Evolutionary conservation across 2,113 vertebrate genomes (phyloP).

Genomic region (Orycteropus afer): DNA sequence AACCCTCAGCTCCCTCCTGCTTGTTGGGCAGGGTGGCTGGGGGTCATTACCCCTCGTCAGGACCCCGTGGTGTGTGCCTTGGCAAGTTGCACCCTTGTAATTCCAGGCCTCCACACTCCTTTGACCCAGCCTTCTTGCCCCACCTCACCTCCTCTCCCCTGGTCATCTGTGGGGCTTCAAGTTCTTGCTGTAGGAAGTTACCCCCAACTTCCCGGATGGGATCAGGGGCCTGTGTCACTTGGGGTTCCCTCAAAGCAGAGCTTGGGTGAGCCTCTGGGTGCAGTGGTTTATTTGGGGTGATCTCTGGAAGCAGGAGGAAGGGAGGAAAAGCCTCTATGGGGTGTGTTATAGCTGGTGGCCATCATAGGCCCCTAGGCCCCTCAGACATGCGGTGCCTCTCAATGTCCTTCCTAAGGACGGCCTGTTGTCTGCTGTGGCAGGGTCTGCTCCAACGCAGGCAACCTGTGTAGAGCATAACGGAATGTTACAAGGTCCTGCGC

Average conservation of each 20-base stretch:
- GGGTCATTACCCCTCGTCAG: accelerated
- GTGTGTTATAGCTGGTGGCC: not conserved
- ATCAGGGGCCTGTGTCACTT: not conserved
- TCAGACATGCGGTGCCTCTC: no score
- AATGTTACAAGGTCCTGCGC: no score
- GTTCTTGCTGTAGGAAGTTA: not conserved
- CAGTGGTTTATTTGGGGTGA: not conserved
- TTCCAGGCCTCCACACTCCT: not conserved
- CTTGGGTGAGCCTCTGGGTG: not conserved
- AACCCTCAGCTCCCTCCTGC: accelerated
- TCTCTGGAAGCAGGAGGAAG: not conserved
- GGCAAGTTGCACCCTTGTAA: not conserved
- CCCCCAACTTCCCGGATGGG: no score
- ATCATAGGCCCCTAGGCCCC: no score
- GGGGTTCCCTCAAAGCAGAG: not conserved
- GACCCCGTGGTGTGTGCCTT: no score
- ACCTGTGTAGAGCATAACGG: no score
- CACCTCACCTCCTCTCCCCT: no score
- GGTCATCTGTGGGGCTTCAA: not conserved
- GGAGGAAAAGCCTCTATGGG: not conserved
- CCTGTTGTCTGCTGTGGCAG: no score
- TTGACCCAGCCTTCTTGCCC: not conserved
- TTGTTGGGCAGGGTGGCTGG: not conserved
- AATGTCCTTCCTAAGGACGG: not conserved
- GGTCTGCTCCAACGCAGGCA: no score